These are phyloP conservation scores for Drosophila simulans DNA, from an alignment of 1,140 invertebrate species.

Conservation along the genomic window DNA sequence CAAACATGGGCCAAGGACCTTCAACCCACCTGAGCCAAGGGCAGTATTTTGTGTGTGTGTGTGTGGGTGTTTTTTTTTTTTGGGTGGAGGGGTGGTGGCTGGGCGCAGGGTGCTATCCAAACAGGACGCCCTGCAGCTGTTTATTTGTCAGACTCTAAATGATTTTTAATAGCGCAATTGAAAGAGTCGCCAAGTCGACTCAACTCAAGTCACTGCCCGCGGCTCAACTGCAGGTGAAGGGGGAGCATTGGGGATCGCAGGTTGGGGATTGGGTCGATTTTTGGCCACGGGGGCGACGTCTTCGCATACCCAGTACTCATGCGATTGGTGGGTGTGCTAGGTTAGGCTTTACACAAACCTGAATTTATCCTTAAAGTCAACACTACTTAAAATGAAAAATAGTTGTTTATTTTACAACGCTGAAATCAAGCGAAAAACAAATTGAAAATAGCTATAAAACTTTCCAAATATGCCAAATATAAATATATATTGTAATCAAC, in stretches of 20 bases:
- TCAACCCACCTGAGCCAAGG: conserved; percentile 4
- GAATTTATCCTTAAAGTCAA: not conserved
- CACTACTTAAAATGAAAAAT: not conserved
- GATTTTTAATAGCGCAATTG: conserved; percentile 73
- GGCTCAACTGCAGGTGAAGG: conserved; percentile 15
- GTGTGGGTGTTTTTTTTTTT: no score
- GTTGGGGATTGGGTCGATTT: conserved; percentile 3
- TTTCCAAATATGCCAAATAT: no score
- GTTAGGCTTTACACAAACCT: no score
- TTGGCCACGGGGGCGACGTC: not conserved
- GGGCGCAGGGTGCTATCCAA: conserved; percentile 23
- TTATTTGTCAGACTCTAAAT: conserved; percentile 67
- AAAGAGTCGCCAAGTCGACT: conserved; percentile 55
- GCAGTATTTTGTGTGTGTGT: not conserved
- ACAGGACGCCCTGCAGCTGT: conserved; percentile 52
- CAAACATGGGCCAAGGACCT: conserved; percentile 29
- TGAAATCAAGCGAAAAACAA: no score
- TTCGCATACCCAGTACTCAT: conserved; percentile 4
- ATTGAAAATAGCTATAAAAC: no score
- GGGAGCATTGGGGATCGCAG: not conserved
- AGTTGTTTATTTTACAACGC: no score
- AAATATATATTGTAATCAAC: no score
- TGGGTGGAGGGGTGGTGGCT: not conserved
- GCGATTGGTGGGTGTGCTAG: not conserved
- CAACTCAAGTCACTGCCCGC: conserved; percentile 47